Conservation (phyloP, 2,113 vertebrate species). For the Steatornis caripensis region DNA sequence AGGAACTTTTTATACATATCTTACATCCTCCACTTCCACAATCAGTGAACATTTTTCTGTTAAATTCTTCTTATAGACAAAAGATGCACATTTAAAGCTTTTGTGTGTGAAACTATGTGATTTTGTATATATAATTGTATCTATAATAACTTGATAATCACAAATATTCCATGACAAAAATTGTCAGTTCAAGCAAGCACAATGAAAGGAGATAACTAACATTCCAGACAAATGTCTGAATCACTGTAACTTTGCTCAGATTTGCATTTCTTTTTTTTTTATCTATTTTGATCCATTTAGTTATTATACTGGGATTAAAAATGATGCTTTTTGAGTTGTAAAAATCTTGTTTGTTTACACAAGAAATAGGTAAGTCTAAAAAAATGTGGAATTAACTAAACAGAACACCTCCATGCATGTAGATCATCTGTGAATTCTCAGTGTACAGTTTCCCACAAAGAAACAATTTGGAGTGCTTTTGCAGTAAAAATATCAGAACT, state of each 20-base stretch:
- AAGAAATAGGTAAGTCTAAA: background rate
- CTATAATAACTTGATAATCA: background rate
- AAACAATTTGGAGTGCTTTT: background rate
- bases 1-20: rapidly evolving
- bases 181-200: background rate
- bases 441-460: background rate
- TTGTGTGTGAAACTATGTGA: background rate
- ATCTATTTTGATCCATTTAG: background rate
- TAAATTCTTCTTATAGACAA: background rate
- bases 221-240: background rate
- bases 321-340: background rate
- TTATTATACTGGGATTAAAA: background rate
- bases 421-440: background rate
- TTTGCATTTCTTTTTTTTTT: background rate
- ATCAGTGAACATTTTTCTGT: background rate
- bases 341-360: background rate
- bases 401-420: background rate
- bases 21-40: background rate
- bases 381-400: background rate
- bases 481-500: background rate
- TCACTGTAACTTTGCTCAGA: background rate
- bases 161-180: background rate
- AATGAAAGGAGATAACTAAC: background rate
- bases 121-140: background rate
- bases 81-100: background rate